Base-by-base conservation (phyloP, 37 sponge, comb jelly and placozoan genomes). In the Geodia barretti region DNA sequence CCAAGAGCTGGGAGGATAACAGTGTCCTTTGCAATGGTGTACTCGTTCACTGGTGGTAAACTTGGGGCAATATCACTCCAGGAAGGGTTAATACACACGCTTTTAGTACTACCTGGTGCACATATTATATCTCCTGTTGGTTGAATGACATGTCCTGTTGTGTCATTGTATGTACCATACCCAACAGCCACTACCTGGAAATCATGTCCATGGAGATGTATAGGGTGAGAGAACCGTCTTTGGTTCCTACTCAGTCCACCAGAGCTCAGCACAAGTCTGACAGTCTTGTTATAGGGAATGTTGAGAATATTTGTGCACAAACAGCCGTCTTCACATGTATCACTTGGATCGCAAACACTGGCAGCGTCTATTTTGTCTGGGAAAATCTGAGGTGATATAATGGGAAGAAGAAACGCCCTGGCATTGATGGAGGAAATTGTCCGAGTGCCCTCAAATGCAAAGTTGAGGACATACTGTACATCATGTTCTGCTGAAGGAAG, bases 1-100 rank as follows among this genome's bases (percentile, higher is more conserved):
- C 96, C 96, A 23, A 90, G 92, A 38, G 80, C 88, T 35, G 96
- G 96, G 0, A 96, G 76, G 5, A 92, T 80, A 17, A 96, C 74
- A 11, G 96, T 96, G 80, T 96, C 96, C 41, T 96, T 96, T 24
- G 30, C 74, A 30, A 83, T 58, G 29, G 83, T 74, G 11, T 37
- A 59, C 0, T 47, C 26, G 2, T 26, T 73, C 14, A 73, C 25
- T 3, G 47, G 11, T 9, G 31, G 47, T 11, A 34, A 19, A 2
- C 41, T 47, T 20, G 33, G 17, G 5, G 21, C 39, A 28, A 47
- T 30, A 1, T n/a, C 19, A 24, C 21, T 43, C 79, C 79, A 79
- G 3, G 58, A 21, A 33, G 79, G 79, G 29, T 4, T 28, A 39
- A 39, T 67, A 28, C 74, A 74, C n/a, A n/a, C 35, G 36, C 65